Conservation (phyloP, 2,797 vertebrate species). For the Pangasius djambal region DNA sequence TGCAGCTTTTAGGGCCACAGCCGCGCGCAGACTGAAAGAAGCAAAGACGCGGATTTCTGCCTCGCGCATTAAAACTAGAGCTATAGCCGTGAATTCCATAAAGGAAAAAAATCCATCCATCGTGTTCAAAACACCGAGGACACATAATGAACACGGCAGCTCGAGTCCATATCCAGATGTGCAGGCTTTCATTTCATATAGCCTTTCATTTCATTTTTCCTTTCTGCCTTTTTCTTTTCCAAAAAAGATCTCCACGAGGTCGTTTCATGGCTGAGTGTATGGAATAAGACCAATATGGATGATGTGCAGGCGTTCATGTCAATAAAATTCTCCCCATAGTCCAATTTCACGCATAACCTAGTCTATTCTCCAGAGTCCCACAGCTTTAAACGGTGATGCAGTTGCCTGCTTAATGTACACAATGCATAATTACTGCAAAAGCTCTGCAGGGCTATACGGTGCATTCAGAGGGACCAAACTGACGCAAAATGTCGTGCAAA, state of each 20-base stretch:
- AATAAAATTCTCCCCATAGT: conserved; percentile 38
- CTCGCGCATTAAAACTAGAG: conserved; percentile 46
- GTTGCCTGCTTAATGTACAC: conserved; percentile 31
- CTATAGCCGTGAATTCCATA: conserved; percentile 27
- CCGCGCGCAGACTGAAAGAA: conserved; percentile 73
- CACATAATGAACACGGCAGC: background rate
- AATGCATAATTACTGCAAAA: conserved; percentile 39
- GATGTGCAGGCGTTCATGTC: conserved; percentile 34
- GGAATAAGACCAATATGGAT: conserved; percentile 19
- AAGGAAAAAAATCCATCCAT: conserved; percentile 41
- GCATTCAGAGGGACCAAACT: background rate
- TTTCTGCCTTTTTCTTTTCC: background rate
- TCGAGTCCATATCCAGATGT: conserved; percentile 14
- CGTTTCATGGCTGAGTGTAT: conserved; percentile 33
- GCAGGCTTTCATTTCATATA: conserved; percentile 20
- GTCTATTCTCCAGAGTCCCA: conserved; percentile 42
- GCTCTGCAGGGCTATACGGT: background rate
- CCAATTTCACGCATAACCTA: conserved; percentile 46
- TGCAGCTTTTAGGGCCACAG: conserved; percentile 85
- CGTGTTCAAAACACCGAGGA: conserved; percentile 29
- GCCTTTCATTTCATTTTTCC: conserved; percentile 1
- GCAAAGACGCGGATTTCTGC: conserved; percentile 57
- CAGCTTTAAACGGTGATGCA: conserved; percentile 23
- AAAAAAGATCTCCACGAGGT: conserved; percentile 11
- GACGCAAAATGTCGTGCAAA: background rate